These are phyloP conservation scores for Cynaeus angustus DNA, from an alignment of 2,888 invertebrate species.

Conservation along the genomic window DNA sequence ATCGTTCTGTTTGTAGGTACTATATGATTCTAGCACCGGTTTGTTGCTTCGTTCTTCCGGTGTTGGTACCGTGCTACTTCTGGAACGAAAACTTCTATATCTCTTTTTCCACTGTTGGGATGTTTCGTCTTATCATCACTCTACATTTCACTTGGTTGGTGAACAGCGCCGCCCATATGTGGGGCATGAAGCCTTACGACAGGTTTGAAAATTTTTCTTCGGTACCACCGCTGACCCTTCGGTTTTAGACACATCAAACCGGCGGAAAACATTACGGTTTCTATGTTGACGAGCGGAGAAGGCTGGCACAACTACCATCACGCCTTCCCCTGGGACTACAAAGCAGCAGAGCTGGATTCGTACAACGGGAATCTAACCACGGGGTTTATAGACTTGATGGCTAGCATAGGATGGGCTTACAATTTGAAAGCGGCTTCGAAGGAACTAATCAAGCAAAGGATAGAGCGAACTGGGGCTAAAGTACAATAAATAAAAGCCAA, in stretches of 20 bases:
- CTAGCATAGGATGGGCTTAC: constrained; percentile 83
- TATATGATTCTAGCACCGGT: constrained; percentile 1
- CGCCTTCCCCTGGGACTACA: constrained; percentile 95
- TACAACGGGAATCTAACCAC: constrained; percentile 65
- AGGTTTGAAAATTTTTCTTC: too few species aligned
- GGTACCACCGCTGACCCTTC: too few species aligned
- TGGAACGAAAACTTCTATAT: constrained; percentile 79
- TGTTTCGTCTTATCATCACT: constrained; percentile 82
- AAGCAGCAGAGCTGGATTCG: constrained; percentile 87
- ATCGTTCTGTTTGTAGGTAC: neutral
- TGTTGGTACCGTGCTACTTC: constrained; percentile 73
- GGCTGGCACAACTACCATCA: constrained; percentile 98
- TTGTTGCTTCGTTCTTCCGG: constrained; percentile 69
- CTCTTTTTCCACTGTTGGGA: constrained; percentile 83
- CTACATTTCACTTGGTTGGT: constrained; percentile 94
- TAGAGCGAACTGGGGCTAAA: neutral
- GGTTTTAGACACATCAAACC: constrained; percentile 83
- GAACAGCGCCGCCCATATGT: constrained; percentile 94
- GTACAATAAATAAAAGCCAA: too few species aligned
- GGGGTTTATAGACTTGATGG: constrained; percentile 65
- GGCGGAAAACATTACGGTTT: constrained; percentile 83
- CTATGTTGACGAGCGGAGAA: constrained; percentile 84
- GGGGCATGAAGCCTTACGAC: constrained; percentile 93
- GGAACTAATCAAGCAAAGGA: neutral
- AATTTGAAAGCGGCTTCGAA: constrained; percentile 84